Conservation (phyloP, 2,797 vertebrate species). For the Sebastes hubbsi region DNA sequence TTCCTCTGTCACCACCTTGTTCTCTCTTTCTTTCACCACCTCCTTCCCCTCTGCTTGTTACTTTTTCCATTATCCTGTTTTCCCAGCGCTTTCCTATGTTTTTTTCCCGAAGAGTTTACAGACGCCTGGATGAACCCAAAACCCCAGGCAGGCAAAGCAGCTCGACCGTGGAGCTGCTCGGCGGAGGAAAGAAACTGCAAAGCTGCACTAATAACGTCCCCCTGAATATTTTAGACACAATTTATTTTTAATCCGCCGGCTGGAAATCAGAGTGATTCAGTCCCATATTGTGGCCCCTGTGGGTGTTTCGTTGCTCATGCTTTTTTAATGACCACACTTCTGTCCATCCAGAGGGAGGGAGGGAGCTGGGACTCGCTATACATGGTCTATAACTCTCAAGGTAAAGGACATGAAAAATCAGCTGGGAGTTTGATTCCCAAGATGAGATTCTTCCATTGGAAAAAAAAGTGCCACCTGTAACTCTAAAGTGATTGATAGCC, state of each 20-base stretch:
- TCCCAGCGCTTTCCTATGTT: not conserved
- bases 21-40: not conserved
- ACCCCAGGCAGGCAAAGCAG: constrained; percentile 47
- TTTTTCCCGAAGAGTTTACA: not conserved
- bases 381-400: constrained; percentile 27
- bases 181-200: constrained; percentile 63
- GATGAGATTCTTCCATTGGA: constrained; percentile 1
- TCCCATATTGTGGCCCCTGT: constrained; percentile 77
- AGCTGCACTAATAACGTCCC: constrained; percentile 73
- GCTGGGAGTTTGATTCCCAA: not conserved
- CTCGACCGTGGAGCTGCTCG: constrained; percentile 53
- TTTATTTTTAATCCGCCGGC: constrained; percentile 82
- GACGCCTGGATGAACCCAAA: constrained; percentile 47
- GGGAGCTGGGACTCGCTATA: constrained; percentile 29
- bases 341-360: constrained; percentile 57
- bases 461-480: not conserved
- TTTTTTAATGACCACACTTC: constrained; percentile 79
- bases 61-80: constrained; percentile 19
- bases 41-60: constrained; percentile 4
- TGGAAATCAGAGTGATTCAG: constrained; percentile 78
- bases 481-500: not conserved
- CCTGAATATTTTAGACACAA: constrained; percentile 83
- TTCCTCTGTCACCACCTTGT: not conserved
- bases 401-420: constrained; percentile 11
- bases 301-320: constrained; percentile 74